Evolutionary conservation across 1,140 invertebrate species (phyloP), one percentile per base, ranked within the genome.

Genomic region (Neodiprion pinetum): DNA sequence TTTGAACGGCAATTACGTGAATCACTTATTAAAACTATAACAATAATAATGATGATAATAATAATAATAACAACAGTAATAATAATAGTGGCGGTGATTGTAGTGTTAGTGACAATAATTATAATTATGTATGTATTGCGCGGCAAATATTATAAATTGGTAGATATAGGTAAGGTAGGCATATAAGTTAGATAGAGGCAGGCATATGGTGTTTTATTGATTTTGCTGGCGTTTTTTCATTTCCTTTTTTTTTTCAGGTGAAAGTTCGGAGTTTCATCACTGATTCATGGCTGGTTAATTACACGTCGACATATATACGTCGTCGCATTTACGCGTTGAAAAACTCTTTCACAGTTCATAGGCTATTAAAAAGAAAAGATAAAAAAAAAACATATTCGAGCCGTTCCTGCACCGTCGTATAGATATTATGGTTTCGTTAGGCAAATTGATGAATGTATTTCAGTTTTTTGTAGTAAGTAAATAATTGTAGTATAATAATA

Each of bases 11-110:
- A 75, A 75, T 66, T 74, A 5, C 28, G 28, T 2, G 28, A 75
- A 77, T 75, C 71, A 70, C 69, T 73, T 72, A 72, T 72, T 72
- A 28, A 28, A 14, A 53, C 48, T 49, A 61, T 68, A 69, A 61
- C n/a, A 71, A 68, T 65, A 72, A 75, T 75, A 73, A 72, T 78
- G 74, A 76, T 80, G 75, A 75, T 79, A 72, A 61, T 79, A 74
- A 74, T 77, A 68, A 71, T 73, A 75, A 67, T 21, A 66, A 48
- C 73, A 75, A 71, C 70, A 75, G 74, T 78, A 71, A 71, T 53
- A 72, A 76, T 78, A 81, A 78, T 79, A 72, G 75, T 76, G 78
- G 50, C 1, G 48, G 12, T 65, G 61, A 17, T 21, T 65, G 61
- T 21, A 14, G 61, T 14, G 4, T 40, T 40, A 40, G 28, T 40